phyloP scores from a whole-genome alignment of 1,140 invertebrate genomes.

The Rhizoglyphus robini region DNA sequence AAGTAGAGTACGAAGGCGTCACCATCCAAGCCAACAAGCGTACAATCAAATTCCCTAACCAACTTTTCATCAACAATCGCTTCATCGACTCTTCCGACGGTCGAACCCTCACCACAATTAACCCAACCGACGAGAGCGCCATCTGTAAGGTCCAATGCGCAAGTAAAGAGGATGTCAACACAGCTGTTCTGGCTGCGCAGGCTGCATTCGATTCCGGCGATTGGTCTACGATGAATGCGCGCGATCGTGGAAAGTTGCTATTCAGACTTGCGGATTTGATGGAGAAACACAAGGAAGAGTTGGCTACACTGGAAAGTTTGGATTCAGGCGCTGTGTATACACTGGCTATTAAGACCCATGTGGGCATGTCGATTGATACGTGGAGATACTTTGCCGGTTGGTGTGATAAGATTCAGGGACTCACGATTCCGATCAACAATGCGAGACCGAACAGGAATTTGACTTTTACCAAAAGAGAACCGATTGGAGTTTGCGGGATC shows the following conservation, averaged over 20 bases:
- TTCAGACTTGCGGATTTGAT: conserved; percentile 73
- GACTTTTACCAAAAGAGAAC: conserved; percentile 72
- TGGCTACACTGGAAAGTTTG: conserved; percentile 78
- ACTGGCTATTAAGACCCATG: conserved; percentile 78
- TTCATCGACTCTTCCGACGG: conserved; percentile 61
- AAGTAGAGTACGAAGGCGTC: conserved; percentile 54
- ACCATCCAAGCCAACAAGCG: conserved; percentile 65
- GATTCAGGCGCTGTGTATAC: conserved; percentile 93
- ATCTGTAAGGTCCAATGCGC: conserved; percentile 54
- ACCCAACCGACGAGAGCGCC: conserved; percentile 65
- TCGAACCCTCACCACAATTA: conserved; percentile 50
- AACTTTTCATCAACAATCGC: conserved; percentile 75
- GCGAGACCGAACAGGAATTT: conserved; percentile 79
- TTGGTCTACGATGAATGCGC: conserved; percentile 71
- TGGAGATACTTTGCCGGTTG: conserved; percentile 68
- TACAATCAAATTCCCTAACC: conserved; percentile 65
- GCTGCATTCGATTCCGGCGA: conserved; percentile 68
- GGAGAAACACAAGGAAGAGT: conserved; percentile 81
- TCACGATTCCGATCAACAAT: conserved; percentile 47
- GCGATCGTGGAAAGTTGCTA: conserved; percentile 49
- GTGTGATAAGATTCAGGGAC: conserved; percentile 40
- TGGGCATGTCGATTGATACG: conserved; percentile 84
- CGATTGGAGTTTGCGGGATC: conserved; percentile 56
- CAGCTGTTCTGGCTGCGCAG: conserved; percentile 63
- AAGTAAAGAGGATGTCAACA: conserved; percentile 62